Conservation (phyloP, 2,888 invertebrate species). For the Patella pellucida region DNA sequence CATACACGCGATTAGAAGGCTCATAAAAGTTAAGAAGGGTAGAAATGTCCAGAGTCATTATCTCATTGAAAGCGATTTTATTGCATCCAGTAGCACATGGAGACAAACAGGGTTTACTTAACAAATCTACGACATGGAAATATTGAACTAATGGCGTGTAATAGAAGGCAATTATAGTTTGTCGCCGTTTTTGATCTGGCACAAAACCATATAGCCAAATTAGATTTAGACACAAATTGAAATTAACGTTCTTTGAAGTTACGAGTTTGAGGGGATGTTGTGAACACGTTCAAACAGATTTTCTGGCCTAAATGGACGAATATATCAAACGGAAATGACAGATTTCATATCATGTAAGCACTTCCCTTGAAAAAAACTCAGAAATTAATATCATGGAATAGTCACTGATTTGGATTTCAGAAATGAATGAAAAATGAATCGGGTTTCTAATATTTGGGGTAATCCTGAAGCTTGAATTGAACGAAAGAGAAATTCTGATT, state of each 20-base stretch:
- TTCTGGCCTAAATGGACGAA: no score
- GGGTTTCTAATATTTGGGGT: no score
- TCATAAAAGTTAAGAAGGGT: constrained; percentile 5
- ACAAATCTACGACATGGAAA: constrained; percentile 7
- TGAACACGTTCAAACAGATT: no score
- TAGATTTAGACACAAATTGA: constrained; percentile 7
- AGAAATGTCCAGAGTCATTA: constrained; percentile 9
- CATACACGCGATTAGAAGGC: constrained; percentile 7
- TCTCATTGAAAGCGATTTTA: constrained; percentile 7
- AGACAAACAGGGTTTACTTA: constrained; percentile 7
- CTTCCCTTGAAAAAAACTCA: no score
- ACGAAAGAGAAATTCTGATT: no score
- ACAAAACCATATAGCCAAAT: constrained; percentile 2
- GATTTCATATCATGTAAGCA: no score
- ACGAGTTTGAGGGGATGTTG: neutral
- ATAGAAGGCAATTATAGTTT: constrained; percentile 9
- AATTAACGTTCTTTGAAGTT: constrained; percentile 10
- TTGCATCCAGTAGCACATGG: neutral
- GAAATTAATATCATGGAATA: no score
- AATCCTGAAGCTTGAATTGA: no score
- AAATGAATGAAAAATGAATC: no score
- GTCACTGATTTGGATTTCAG: no score
- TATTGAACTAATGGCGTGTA: constrained; percentile 10
- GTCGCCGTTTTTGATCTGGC: constrained; percentile 9
- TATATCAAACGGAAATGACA: no score